Evolutionary conservation across 2,888 invertebrate genomes (phyloP).

Genomic region (Drosophila barbarae): DNA sequence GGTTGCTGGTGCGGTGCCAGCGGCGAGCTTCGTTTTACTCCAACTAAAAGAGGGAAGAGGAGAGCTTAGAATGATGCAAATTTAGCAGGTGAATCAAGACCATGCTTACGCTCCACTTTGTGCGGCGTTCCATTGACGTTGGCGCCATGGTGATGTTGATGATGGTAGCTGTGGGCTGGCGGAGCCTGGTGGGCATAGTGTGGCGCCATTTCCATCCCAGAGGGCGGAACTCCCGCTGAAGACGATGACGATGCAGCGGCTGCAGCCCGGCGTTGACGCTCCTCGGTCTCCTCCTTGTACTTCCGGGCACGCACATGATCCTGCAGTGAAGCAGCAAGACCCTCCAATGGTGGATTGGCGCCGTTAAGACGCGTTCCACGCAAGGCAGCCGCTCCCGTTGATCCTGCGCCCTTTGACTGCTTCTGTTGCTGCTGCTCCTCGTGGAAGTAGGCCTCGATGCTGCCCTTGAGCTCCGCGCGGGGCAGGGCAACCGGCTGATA

Average conservation of each 20-base stretch:
- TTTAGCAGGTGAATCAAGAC: neutral
- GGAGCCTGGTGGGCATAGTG: constrained; percentile 61
- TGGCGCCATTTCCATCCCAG: constrained; percentile 46
- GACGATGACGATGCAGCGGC: constrained; percentile 59
- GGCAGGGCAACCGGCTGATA: constrained; percentile 81
- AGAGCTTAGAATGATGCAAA: neutral
- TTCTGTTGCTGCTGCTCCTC: constrained; percentile 82
- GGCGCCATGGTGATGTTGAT: constrained; percentile 51
- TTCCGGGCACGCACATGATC: constrained; percentile 87
- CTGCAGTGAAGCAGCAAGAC: constrained; percentile 90
- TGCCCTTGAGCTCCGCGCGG: constrained; percentile 86
- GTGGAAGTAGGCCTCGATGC: constrained; percentile 86
- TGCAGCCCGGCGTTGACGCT: constrained; percentile 77
- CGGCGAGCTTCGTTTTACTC: constrained; percentile 81
- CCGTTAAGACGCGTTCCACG: constrained; percentile 76
- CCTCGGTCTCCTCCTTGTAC: constrained; percentile 81
- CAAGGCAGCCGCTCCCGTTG: constrained; percentile 43
- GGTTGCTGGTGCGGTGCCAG: constrained; percentile 80
- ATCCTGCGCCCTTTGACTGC: constrained; percentile 43
- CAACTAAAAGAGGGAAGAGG: constrained; percentile 57
- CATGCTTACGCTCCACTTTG: constrained; percentile 77
- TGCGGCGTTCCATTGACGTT: constrained; percentile 67
- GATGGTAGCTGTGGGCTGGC: constrained; percentile 60
- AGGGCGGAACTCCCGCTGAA: constrained; percentile 22
- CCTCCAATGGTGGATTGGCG: constrained; percentile 79